Percentiles rank a stretch among this genome's conserved stretches.
Evolutionary conservation across 2,888 invertebrate genomes (phyloP).

Genomic region (Caenorhabditis sp.): DNA sequence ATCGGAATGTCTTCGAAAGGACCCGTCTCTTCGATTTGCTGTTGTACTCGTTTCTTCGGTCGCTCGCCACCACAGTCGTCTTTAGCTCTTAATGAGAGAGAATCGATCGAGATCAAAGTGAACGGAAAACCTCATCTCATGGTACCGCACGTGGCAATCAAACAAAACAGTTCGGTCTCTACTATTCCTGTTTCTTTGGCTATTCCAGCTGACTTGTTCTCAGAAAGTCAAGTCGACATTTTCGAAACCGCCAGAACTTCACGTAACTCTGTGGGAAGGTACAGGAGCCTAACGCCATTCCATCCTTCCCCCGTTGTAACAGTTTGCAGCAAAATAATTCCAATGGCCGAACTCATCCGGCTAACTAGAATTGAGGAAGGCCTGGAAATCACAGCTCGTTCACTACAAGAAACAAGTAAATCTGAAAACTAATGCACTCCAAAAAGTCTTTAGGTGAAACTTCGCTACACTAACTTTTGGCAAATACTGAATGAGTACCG

Average conservation of each 20-base stretch:
- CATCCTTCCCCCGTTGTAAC: background rate
- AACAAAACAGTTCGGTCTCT: too few relatives aligned
- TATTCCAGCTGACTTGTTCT: too few relatives aligned
- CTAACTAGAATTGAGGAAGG: constrained; percentile 55
- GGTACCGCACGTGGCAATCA: constrained; percentile 21
- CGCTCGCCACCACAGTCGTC: background rate
- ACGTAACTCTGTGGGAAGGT: constrained; percentile 11
- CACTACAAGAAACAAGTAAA: background rate
- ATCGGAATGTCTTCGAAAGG: constrained; percentile 6
- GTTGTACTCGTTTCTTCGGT: constrained; percentile 32
- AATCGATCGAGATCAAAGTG: constrained; percentile 38
- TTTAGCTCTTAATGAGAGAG: background rate
- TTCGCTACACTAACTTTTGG: too few relatives aligned
- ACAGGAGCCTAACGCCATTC: too few relatives aligned
- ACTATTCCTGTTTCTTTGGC: too few relatives aligned
- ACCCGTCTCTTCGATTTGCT: constrained; percentile 22
- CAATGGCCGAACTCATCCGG: constrained; percentile 51
- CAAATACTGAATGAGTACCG: too few relatives aligned
- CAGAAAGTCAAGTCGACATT: background rate
- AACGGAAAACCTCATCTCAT: constrained; percentile 24
- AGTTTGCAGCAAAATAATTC: constrained; percentile 42
- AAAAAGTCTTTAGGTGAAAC: too few relatives aligned
- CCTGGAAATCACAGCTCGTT: constrained; percentile 49
- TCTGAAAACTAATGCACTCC: too few relatives aligned
- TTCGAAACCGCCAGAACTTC: constrained; percentile 35